A percentile compares a stretch with the other conserved stretches of the same genome.
These are phyloP conservation scores for Lochmaea crataegi DNA, from an alignment of 2,888 invertebrate genomes.

Conservation along the genomic window DNA sequence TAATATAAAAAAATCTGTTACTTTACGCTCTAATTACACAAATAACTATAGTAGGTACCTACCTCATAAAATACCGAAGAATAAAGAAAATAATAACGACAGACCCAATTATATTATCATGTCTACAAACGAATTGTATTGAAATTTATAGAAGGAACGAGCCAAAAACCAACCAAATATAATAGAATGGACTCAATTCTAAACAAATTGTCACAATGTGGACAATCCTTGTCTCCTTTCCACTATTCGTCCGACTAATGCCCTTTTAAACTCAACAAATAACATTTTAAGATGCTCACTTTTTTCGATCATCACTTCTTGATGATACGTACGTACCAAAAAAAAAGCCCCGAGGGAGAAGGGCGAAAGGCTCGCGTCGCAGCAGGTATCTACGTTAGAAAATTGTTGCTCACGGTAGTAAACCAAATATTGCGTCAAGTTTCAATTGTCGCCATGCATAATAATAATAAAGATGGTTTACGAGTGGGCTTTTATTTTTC, in stretches of 20 bases:
- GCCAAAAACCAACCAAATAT: too few species aligned
- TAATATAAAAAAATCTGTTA: too few species aligned
- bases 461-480: conserved; percentile 65
- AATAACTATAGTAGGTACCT: too few species aligned
- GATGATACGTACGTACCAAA: conserved; percentile 16
- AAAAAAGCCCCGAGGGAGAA: conserved; percentile 20
- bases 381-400: conserved; percentile 41
- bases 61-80: too few species aligned
- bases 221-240: background rate
- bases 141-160: too few species aligned
- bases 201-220: too few species aligned
- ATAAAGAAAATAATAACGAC: too few species aligned
- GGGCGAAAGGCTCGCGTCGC: conserved; percentile 37
- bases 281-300: conserved; percentile 4
- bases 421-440: conserved; percentile 58
- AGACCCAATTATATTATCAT: too few species aligned
- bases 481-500: conserved; percentile 57
- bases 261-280: conserved; percentile 7
- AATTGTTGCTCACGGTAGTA: conserved; percentile 49
- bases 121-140: too few species aligned
- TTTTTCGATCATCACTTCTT: conserved; percentile 4
- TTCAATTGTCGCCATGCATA: conserved; percentile 58
- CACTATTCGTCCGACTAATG: background rate
- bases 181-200: too few species aligned
- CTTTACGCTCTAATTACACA: too few species aligned